phyloP scores from a whole-genome alignment of 2,888 invertebrate genomes.

The Timandra comae region DNA sequence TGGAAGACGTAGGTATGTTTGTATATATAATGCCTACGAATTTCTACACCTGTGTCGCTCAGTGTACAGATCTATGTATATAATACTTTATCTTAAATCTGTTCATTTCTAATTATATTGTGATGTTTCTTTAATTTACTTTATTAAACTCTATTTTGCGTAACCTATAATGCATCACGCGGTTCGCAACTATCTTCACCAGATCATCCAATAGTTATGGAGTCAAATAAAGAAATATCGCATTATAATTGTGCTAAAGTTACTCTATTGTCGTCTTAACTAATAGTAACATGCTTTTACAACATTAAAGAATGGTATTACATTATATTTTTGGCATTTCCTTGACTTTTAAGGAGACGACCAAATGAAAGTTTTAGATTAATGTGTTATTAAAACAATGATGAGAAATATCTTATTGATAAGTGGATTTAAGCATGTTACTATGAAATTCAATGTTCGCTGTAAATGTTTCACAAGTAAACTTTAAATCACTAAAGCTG shows the following conservation, averaged over 20 bases:
- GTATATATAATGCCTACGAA: constrained; percentile 59
- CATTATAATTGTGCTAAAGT: constrained; percentile 29
- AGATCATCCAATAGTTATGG: too few relatives aligned
- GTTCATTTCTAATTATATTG: constrained; percentile 4
- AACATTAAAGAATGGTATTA: too few relatives aligned
- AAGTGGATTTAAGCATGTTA: constrained; percentile 16
- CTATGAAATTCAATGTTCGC: constrained; percentile 18
- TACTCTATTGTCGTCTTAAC: constrained; percentile 3
- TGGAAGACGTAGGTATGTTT: constrained; percentile 39
- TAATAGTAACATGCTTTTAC: constrained; percentile 5
- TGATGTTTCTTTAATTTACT: neutral
- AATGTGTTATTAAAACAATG: too few relatives aligned
- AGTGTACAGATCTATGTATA: constrained; percentile 54
- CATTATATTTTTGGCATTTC: too few relatives aligned
- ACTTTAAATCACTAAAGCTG: constrained; percentile 48
- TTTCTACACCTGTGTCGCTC: constrained; percentile 70
- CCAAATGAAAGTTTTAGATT: too few relatives aligned
- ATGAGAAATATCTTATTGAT: too few relatives aligned
- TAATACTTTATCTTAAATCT: constrained; percentile 12
- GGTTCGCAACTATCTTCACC: too few relatives aligned
- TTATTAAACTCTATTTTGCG: too few relatives aligned
- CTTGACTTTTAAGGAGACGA: too few relatives aligned
- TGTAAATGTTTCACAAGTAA: constrained; percentile 23
- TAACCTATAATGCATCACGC: too few relatives aligned
- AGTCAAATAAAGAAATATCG: too few relatives aligned